These are phyloP conservation scores for Meteorus cinctellus DNA, from an alignment of 2,888 invertebrate species.

Conservation along the genomic window DNA sequence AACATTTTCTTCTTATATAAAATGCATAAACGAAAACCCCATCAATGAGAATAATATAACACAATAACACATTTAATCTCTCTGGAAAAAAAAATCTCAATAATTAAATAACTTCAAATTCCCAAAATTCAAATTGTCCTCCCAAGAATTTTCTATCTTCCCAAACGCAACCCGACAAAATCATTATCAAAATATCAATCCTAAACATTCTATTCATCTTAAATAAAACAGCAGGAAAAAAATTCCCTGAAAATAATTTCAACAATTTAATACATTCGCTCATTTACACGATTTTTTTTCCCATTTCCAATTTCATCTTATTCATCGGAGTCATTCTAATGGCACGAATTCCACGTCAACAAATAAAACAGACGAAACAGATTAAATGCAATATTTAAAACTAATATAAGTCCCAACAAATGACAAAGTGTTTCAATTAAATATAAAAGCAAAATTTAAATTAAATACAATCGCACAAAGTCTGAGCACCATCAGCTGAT, in stretches of 20 bases:
- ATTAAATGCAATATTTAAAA: neutral
- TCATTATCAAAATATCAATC: neutral
- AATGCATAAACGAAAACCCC: neutral
- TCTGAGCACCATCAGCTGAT: conserved; percentile 2
- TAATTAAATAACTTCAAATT: neutral
- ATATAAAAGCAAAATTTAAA: neutral
- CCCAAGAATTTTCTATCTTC: neutral
- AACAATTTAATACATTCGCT: too few relatives aligned
- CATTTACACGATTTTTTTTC: too few relatives aligned
- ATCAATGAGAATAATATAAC: conserved; percentile 3
- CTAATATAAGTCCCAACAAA: neutral
- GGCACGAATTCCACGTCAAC: conserved; percentile 8
- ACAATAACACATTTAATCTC: neutral
- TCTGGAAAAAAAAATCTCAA: neutral
- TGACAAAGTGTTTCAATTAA: neutral
- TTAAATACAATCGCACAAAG: neutral
- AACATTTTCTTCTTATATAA: neutral
- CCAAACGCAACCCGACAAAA: neutral
- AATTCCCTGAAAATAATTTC: neutral
- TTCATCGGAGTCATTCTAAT: neutral
- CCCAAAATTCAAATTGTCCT: neutral
- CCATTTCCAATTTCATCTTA: neutral
- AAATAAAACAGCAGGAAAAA: neutral
- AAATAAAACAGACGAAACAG: neutral
- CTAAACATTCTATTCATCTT: neutral